Evolutionary conservation across 1,140 invertebrate genomes (phyloP), one percentile per base, ranked within the genome.

Genomic region (Nasonia vitripennis): DNA sequence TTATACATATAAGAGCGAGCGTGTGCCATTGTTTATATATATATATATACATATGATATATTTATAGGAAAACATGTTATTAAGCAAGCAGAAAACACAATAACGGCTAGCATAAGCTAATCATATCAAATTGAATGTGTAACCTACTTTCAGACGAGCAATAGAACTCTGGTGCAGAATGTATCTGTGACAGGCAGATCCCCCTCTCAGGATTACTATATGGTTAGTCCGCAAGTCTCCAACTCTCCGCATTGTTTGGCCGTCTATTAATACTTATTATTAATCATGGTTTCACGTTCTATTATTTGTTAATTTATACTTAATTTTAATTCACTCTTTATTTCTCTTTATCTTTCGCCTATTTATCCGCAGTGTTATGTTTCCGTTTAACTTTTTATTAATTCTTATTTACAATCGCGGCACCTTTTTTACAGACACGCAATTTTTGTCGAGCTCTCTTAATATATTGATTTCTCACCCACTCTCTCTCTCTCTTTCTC

Each of bases 81-180:
- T 86, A 74, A 86, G 78, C 77, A 86, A 86, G 82, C 81, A 86
- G 86, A 84, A 83, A 86, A 83, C 86, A 86, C 86, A 86, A 86
- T 82, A 81, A 86, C 86, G 86, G 86, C 86, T 86, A 86, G 78
- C 78, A 86, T 86, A 86, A 86, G 86, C 86, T 86, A 86, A 86
- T 84, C 81, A 91, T 91, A 89, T 91, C 91, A 92, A 93, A 93
- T 90, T 93, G 91, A 92, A 93, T 93, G 89, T 93, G 90, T 93
- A 91, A 93, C 92, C 93, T 93, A 93, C 92, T 93, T 93, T 93
- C 93, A 93, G 93, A 93, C 93, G 92, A 93, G 93, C 93, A 93
- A 93, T 93, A 93, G 93, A 93, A 92, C 92, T 93, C 92, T 93
- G 93, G 93, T 93, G 93, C 93, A 93, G 92, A 93, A 93, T 93